Conservation (phyloP, 2,888 invertebrate species). For the Drosophila kanekoi region DNA sequence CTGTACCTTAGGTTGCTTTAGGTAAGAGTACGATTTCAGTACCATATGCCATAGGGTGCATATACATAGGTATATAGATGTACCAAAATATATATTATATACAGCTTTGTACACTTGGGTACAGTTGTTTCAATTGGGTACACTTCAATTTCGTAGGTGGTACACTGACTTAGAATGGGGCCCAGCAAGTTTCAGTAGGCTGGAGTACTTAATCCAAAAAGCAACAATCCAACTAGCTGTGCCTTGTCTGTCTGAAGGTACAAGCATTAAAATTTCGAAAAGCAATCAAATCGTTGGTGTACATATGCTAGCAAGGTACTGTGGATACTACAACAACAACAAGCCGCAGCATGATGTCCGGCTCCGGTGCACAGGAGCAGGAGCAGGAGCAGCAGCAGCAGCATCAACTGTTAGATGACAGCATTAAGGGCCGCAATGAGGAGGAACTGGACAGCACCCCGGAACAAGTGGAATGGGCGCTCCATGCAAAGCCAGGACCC, state of each 20-base stretch:
- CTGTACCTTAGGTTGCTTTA: background rate
- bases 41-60: too few species aligned
- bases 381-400: too few species aligned
- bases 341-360: conserved; percentile 17
- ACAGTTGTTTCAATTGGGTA: background rate
- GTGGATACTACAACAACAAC: background rate
- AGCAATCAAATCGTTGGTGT: background rate
- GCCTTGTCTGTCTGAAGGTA: background rate
- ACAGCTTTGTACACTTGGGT: background rate
- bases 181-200: background rate
- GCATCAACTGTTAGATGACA: background rate
- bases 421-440: background rate
- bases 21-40: too few species aligned
- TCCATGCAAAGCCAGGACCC: conserved; percentile 3
- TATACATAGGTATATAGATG: too few species aligned
- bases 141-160: too few species aligned
- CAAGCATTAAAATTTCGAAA: conserved; percentile 16
- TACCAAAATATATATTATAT: too few species aligned
- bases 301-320: background rate
- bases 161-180: background rate
- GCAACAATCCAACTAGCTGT: background rate
- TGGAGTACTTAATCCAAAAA: background rate
- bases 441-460: background rate
- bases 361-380: background rate
- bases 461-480: conserved; percentile 23